Conservation (phyloP, 2,888 invertebrate genomes). For the Muscina levida region DNA sequence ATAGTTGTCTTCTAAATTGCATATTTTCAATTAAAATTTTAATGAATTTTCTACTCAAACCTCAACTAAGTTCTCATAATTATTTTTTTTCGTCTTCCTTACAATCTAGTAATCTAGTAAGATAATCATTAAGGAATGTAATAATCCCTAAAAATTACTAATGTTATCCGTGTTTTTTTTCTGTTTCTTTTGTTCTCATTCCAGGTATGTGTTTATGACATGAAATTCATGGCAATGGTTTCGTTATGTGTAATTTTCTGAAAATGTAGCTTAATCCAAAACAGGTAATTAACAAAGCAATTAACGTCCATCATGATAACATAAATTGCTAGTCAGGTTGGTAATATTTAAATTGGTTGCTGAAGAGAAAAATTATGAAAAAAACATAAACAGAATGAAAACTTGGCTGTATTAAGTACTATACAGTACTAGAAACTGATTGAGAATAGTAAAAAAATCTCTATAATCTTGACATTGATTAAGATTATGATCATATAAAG, state of each 20-base stretch:
- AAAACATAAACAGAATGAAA: too few species aligned
- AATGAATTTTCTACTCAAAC: neutral
- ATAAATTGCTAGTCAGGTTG: too few species aligned
- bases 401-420: too few species aligned
- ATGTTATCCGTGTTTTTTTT: neutral
- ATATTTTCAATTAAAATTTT: slow-evolving; percentile 2
- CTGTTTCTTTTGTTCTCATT: neutral
- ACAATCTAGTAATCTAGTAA: neutral
- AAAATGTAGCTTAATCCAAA: too few species aligned
- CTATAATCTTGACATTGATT: too few species aligned
- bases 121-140: neutral
- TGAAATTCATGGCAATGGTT: neutral
- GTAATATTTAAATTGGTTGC: too few species aligned
- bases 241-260: neutral
- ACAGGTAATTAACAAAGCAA: neutral
- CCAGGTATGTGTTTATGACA: neutral
- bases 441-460: too few species aligned
- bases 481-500: too few species aligned
- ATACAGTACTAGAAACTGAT: too few species aligned
- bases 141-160: neutral
- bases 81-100: neutral
- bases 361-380: neutral
- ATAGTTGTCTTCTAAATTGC: neutral
- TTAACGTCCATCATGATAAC: neutral
- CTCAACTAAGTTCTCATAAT: neutral